Evolutionary conservation across 2,113 vertebrate genomes (phyloP).

Genomic region (Laticauda laticaudata): DNA sequence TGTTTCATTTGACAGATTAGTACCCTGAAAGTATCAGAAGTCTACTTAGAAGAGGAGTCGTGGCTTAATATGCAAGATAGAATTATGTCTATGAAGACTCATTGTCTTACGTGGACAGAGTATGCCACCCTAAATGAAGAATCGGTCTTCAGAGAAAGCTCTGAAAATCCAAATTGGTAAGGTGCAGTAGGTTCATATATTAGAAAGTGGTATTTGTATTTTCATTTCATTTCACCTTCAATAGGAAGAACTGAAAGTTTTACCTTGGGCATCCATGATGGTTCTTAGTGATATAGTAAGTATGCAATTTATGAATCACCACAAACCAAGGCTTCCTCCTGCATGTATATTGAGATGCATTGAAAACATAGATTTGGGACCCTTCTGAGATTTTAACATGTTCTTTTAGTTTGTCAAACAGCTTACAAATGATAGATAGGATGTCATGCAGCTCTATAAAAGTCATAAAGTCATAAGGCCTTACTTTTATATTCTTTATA

Average conservation of each 20-base stretch:
- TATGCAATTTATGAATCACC: background rate
- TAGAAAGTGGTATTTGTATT: background rate
- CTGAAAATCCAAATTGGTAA: constrained; percentile 69
- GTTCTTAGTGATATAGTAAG: background rate
- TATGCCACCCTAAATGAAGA: constrained; percentile 62
- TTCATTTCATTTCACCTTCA: background rate
- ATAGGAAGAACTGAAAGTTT: background rate
- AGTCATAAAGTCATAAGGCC: background rate
- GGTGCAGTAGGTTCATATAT: background rate
- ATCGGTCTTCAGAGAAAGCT: constrained; percentile 67
- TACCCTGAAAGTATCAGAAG: constrained; percentile 61
- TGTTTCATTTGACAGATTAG: constrained; percentile 57
- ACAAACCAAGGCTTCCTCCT: background rate
- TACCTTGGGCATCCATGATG: background rate
- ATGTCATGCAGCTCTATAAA: background rate
- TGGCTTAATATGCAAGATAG: constrained; percentile 64
- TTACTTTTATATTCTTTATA: too few relatives aligned
- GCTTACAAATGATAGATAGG: background rate
- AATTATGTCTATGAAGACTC: constrained; percentile 61
- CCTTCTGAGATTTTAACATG: background rate
- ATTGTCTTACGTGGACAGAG: constrained; percentile 52
- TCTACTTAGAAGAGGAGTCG: constrained; percentile 70
- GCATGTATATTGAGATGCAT: background rate
- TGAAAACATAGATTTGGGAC: background rate
- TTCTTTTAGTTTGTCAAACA: background rate